phyloP scores from a whole-genome alignment of 2,888 invertebrate genomes.

The Ichneumoninae sp. region DNA sequence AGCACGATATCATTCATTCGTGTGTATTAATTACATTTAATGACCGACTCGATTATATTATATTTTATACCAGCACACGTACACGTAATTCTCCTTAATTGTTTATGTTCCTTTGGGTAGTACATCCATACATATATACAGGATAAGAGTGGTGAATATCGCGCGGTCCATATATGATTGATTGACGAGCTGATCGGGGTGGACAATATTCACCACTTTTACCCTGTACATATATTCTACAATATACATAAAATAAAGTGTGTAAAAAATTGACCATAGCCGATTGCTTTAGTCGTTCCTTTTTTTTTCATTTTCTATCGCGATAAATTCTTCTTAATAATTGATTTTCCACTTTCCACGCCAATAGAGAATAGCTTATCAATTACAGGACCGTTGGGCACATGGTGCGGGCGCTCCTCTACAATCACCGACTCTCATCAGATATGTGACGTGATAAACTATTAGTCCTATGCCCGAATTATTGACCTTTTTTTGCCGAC shows the following conservation, averaged over 20 bases:
- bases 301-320: constrained; percentile 54
- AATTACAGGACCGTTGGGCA: not conserved
- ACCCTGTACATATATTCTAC: constrained; percentile 71
- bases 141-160: not conserved
- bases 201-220: constrained; percentile 23
- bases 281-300: constrained; percentile 81
- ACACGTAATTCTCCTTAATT: constrained; percentile 21
- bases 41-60: constrained; percentile 31
- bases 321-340: constrained; percentile 57
- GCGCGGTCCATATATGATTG: not conserved
- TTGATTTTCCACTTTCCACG: constrained; percentile 49
- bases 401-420: not conserved
- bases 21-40: constrained; percentile 40
- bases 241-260: constrained; percentile 81
- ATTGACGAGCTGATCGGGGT: constrained; percentile 1
- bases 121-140: constrained; percentile 20
- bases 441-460: constrained; percentile 38
- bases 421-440: constrained; percentile 19
- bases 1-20: constrained; percentile 37
- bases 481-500: constrained; percentile 28
- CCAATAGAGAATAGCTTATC: constrained; percentile 9
- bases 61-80: constrained; percentile 24
- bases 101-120: constrained; percentile 9
- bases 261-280: constrained; percentile 84
- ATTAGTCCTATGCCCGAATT: constrained; percentile 13